A percentile compares a stretch with the other conserved stretches of the same genome.
Conservation (phyloP, 1,140 invertebrate genomes). For the Drosophila subobscura region DNA sequence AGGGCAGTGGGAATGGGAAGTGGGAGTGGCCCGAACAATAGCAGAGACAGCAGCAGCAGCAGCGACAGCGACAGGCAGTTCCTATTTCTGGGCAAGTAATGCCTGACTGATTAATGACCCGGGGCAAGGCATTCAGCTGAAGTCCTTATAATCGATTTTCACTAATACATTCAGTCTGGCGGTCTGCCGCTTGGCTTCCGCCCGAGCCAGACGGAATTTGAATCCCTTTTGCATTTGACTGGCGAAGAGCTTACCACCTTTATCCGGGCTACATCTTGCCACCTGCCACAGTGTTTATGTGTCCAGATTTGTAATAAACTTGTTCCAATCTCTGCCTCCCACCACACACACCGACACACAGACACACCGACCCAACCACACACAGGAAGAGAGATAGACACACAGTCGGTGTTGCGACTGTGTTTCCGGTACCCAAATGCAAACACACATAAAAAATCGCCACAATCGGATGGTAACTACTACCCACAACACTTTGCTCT, state of each 20-base stretch:
- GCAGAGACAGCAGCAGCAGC: slow-evolving; percentile 2
- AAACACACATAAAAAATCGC: slow-evolving; percentile 61
- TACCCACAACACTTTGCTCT: slow-evolving; percentile 30
- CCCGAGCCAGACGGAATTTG: background rate
- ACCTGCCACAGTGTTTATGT: slow-evolving; percentile 29
- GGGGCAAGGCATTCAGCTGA: slow-evolving; percentile 8
- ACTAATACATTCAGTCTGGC: slow-evolving; percentile 32
- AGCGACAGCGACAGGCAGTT: slow-evolving; percentile 11
- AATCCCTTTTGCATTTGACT: slow-evolving; percentile 16
- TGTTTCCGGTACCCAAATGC: slow-evolving; percentile 38
- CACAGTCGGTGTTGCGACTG: too few relatives aligned
- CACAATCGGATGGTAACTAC: slow-evolving; percentile 64
- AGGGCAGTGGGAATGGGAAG: slow-evolving; percentile 16
- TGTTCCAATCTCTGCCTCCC: slow-evolving; percentile 64
- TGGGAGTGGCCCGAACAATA: slow-evolving; percentile 19
- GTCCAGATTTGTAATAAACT: slow-evolving; percentile 56
- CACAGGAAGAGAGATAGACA: too few relatives aligned
- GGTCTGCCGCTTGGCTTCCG: slow-evolving; percentile 6
- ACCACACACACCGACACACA: slow-evolving; percentile 21
- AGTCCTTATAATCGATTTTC: slow-evolving; percentile 39
- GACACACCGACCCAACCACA: too few relatives aligned
- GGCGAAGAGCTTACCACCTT: slow-evolving; percentile 22
- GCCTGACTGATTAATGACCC: slow-evolving; percentile 49
- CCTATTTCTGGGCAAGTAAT: slow-evolving; percentile 49
- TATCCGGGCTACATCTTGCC: slow-evolving; percentile 6